Base-by-base conservation (phyloP, 2,888 invertebrate genomes). In the Electrophaes corylata region DNA sequence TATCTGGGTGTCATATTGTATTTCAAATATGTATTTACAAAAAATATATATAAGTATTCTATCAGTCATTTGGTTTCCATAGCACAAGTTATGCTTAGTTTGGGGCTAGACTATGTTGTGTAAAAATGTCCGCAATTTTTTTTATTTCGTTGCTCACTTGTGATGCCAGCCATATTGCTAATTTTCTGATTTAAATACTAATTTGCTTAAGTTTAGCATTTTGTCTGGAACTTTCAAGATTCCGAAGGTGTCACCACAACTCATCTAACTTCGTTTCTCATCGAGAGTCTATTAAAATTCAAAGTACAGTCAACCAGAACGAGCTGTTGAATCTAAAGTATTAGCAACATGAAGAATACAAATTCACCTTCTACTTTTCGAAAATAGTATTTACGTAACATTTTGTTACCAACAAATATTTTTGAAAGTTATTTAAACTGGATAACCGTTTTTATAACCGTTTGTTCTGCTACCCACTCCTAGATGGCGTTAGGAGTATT, bases 401-500 rank as follows among this genome's bases (percentile, higher is more conserved):
- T 29, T 29, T 29, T 29, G 1, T 29, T 26, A 26, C 26, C 26
- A 26, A 26, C n/a, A 26, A 26, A 0, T 4, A 14, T 35, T 6
- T 11, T 35, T 1, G 10, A 16, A 16, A 16, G 0, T 16, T 37
- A 37, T 37, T 16, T 8, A 6, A 16, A 14, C 16, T 10, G 4
- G 16, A 10, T 3, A 3, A 37, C n/a, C 19, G 4, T 1, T 6
- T n/a, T 20, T 5, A 31, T n/a, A 10, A 31, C 2, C 3, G 57
- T 52, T 33, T 2, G 63, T 79, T 61, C 41, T 49, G 83, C 91
- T 87, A 88, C 82, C 79, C 84, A 68, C 49, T 75, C 69, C 70
- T 73, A 89, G 91, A 86, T 90, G 90, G 86, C 88, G 83, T 47
- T 65, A 76, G 60, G 0, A 4, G 79, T 75, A 41, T 19, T 71